Base-by-base conservation (phyloP, 2,113 vertebrate species). In the Aspidoscelis tigris region DNA sequence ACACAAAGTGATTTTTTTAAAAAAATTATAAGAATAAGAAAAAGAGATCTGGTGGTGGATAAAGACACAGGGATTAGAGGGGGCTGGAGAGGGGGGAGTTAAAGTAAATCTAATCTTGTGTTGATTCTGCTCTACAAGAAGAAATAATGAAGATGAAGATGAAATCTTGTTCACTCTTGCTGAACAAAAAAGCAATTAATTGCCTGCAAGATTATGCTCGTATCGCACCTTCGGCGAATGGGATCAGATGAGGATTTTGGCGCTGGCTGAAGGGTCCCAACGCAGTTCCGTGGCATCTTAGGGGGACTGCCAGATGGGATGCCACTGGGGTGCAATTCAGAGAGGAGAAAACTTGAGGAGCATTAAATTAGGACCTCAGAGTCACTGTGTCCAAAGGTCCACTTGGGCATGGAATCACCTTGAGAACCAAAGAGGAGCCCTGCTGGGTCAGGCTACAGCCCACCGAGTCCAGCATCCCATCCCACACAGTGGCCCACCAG, bases 171-270 rank as follows among this genome's bases (percentile, higher is more conserved):
- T 95, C 94, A 87, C 88, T 90, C 91, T 92, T 87, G 90, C 93
- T 91, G 93, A 94, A 94, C 95, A 94, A 96, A 93, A 94, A 50
- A 92, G 90, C 93, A 95, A 93, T 95, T 95, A 95, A 94, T 92
- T 88, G 91, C 90, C 88, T 89, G 89, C 20, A 24, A 80, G 91
- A 91, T 92, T 88, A 77, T 0, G 0, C 83, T 74, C 77, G 83
- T 74, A 50, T 84, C 80, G 85, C 2, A 0, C 86, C 82, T 88
- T 88, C n/a, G 74, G 82, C 74, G 89, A 90, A 87, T 24, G 81
- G 73, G 81, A 83, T 80, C 90, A 87, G 88, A 81, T 4, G 5
- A 80, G 75, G 76, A 2, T 22, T 47, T 58, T 7, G 86, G 88
- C 80, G 77, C 80, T 78, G 76, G 50, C 41, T 61, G 55, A 87